Base-by-base conservation (phyloP, 35 echinoderm and acorn worm genomes). In the Holothuria glaberrima region DNA sequence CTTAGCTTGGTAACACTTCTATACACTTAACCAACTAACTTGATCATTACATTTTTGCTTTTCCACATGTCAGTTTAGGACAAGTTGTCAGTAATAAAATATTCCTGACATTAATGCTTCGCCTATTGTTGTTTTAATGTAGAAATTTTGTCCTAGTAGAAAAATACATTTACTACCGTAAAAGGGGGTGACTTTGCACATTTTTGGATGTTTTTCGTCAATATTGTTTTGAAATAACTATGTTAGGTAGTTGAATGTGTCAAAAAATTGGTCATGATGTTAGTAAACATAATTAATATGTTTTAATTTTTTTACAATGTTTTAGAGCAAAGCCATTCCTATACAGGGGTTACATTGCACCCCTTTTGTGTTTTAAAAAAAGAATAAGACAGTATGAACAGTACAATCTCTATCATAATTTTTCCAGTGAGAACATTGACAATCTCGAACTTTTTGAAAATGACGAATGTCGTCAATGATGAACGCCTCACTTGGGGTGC, bases 141-240 rank as follows among this genome's bases (percentile, higher is more conserved):
- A n/a, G n/a, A n/a, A n/a, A n/a, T n/a, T n/a, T n/a, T n/a, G n/a
- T n/a, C n/a, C n/a, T n/a, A n/a, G n/a, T n/a, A n/a, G n/a, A n/a
- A n/a, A n/a, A n/a, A n/a, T n/a, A n/a, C n/a, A n/a, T n/a, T n/a
- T n/a, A n/a, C 2, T 41, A 41, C 36, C 36, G 36, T 41, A 41
- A 41, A 65, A 65, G 10, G 62, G 62, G 62, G 62, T 65, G 62
- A 65, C 62, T 6, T 65, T 65, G 62, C 62, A 65, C 62, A 65
- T 12, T 41, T 65, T 61, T 61, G 62, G 18, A n/a, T n/a, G n/a
- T n/a, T 65, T 65, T 65, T 28, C 3, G 28, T 65, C 62, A 65
- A 17, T 16, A 65, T 65, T 65, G 10, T 64, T 20, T 64, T 2
- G n/a, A n/a, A 22, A 64, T 64, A 64, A 64, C 60, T 64, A 64